Evolutionary conservation across 2,113 vertebrate genomes (phyloP), one percentile per base, ranked within the genome.

Genomic region (Ginglymostoma cirratum): DNA sequence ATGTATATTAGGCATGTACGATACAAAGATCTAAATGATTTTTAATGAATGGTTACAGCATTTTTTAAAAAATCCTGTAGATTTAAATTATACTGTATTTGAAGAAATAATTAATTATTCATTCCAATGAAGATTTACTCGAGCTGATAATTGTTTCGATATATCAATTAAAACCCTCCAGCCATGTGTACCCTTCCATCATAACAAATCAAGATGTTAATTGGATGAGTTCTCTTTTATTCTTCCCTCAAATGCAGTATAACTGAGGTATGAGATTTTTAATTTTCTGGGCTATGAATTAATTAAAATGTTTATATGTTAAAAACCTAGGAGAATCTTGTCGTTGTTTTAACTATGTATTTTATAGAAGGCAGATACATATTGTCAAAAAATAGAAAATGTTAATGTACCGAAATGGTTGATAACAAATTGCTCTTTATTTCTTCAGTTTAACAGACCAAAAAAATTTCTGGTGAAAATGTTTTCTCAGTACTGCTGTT

Each of bases 131-230:
- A 90, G 55, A 61, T 90, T 61, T 90, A 90, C 27, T 90, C 87
- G 61, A 61, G 87, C 87, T 61, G 87, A 61, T 90, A 34, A 90
- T 90, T 90, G 87, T 90, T 65, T 90, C 87, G 10, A 90, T 90
- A 61, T 89, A 52, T 61, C 85, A 87, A 87, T 42, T 87, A 87
- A 87, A 90, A 30, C 34, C 61, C 87, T 90, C 30, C 48, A 90
- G 8, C 48, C 87, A 90, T 90, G 87, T 90, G 87, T 24, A 34
- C 55, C 55, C 8, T 61, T 90, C 27, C 4, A 90, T 34, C 55
- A 55, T 90, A 61, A 90, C 52, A 83, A 83, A 83, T 83, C 78
- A 83, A 38, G 15, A 83, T 42, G 19, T 42, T 83, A 83, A 83
- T 83, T 83, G 80, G 80, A 17, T 19, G 80, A 83, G 38, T 83